Evolutionary conservation across 2,888 invertebrate species (phyloP).

Genomic region (Thereva nobilitata): DNA sequence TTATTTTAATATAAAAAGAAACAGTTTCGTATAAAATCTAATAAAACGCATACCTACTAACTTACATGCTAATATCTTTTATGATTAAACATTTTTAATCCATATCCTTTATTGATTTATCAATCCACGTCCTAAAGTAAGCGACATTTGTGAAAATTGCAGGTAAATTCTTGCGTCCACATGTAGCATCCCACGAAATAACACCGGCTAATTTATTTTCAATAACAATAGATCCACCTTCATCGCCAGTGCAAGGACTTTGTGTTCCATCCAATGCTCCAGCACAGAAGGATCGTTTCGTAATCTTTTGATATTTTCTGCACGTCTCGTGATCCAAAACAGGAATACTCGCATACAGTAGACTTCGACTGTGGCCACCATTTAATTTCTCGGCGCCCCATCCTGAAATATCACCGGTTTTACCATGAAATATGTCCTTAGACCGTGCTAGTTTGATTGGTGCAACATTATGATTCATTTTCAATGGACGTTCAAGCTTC

Average conservation of each 20-base stretch:
- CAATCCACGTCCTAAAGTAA: constrained; percentile 1
- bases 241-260: constrained; percentile 8
- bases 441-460: neutral
- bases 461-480: neutral
- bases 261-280: neutral
- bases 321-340: neutral
- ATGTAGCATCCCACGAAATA: neutral
- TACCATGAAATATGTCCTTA: neutral
- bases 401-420: neutral
- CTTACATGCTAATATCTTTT: too few species aligned
- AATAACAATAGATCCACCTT: constrained; percentile 8
- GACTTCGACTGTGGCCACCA: neutral
- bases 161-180: neutral
- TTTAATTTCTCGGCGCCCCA: neutral
- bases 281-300: constrained; percentile 1
- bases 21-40: too few species aligned
- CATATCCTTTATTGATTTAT: neutral
- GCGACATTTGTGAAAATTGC: constrained; percentile 8
- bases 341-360: constrained; percentile 1
- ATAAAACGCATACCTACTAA: too few species aligned
- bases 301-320: neutral
- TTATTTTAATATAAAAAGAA: too few species aligned
- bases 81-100: too few species aligned
- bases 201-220: neutral
- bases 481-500: neutral